Percentiles rank a stretch among this genome's conserved stretches.
Conservation (phyloP, 2,113 vertebrate species). For the Chunga burmeisteri region DNA sequence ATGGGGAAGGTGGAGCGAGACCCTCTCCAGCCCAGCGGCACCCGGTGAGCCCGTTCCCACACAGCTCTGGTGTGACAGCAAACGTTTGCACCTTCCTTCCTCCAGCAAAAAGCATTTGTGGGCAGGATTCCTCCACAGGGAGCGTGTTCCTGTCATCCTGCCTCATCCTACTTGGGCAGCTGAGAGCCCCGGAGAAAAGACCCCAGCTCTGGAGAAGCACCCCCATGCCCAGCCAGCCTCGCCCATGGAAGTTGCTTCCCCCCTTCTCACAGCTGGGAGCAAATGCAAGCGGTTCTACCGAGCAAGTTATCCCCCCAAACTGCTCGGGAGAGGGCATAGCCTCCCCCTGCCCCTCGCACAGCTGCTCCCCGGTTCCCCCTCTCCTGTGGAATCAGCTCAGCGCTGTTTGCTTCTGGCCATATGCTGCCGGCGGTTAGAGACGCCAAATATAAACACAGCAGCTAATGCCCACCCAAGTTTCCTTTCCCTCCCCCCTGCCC, state of each 20-base stretch:
- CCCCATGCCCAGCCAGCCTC: background rate
- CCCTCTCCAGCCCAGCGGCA: background rate
- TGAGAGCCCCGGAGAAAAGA: background rate
- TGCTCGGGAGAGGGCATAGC: background rate
- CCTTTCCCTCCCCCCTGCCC: background rate
- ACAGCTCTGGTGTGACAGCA: background rate
- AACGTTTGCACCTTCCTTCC: background rate
- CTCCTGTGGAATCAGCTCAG: background rate
- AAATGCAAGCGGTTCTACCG: fast-evolving
- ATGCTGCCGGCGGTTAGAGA: background rate
- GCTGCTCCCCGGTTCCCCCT: background rate
- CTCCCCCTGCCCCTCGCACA: background rate
- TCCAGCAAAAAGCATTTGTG: background rate
- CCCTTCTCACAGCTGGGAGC: background rate
- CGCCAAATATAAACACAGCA: background rate
- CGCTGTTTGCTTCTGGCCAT: background rate
- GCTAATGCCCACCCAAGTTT: background rate
- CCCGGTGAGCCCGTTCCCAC: background rate
- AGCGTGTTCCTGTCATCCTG: background rate
- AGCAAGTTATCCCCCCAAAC: background rate
- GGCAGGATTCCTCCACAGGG: background rate
- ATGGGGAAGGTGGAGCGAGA: background rate
- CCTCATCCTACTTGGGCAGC: background rate
- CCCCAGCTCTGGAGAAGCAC: background rate
- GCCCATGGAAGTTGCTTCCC: background rate